These are phyloP conservation scores for Channa maculata DNA, from an alignment of 2,113 vertebrate species.

Conservation along the genomic window DNA sequence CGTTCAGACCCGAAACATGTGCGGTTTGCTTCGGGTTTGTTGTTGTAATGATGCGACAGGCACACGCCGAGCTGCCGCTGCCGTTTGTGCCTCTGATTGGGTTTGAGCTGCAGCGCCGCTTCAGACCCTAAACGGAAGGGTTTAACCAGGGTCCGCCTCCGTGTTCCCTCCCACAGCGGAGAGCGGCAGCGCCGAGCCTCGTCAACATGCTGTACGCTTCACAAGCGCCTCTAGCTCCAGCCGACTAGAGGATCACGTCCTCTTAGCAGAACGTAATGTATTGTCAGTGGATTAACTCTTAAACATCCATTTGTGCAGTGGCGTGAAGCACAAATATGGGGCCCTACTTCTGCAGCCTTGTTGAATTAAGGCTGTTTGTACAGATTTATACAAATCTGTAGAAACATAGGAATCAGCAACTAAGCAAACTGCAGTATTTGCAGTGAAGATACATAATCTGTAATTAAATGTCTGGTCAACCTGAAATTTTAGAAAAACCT, in stretches of 20 bases:
- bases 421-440: too few species aligned
- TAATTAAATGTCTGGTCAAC: too few species aligned
- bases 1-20: slow-evolving; percentile 33
- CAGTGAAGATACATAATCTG: too few species aligned
- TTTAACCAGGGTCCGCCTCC: slow-evolving; percentile 49
- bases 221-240: background rate
- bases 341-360: background rate
- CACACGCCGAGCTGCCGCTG: slow-evolving; percentile 5
- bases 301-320: background rate
- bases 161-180: slow-evolving; percentile 51
- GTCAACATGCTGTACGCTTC: background rate
- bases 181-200: background rate
- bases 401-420: too few species aligned
- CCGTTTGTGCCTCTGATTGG: background rate
- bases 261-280: too few species aligned
- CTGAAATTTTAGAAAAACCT: too few species aligned
- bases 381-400: too few species aligned
- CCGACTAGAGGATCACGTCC: too few species aligned
- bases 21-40: slow-evolving; percentile 19
- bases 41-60: slow-evolving; percentile 12
- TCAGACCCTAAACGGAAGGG: slow-evolving; percentile 7
- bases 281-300: too few species aligned
- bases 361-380: too few species aligned
- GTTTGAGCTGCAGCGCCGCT: slow-evolving; percentile 25
- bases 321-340: background rate